Percentiles rank a stretch among this genome's conserved stretches.
These are phyloP conservation scores for Fratercula arctica DNA, from an alignment of 2,797 vertebrate genomes.

Conservation along the genomic window DNA sequence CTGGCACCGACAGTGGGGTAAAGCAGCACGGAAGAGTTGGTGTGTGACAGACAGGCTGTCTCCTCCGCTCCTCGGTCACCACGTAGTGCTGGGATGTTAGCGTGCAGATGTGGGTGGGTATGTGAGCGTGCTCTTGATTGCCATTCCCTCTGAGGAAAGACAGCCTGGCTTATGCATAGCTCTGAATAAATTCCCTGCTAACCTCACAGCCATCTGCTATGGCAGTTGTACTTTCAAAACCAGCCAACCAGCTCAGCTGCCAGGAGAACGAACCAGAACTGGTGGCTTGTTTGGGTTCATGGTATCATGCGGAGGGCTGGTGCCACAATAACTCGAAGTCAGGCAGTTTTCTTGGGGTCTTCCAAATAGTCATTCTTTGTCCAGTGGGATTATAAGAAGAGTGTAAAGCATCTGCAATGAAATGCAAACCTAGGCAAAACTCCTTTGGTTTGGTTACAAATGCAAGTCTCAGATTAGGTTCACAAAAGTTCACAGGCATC, in stretches of 20 bases:
- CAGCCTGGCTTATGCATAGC: not conserved
- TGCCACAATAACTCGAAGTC: not conserved
- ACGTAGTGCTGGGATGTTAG: not conserved
- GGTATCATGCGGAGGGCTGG: not conserved
- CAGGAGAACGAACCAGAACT: not conserved
- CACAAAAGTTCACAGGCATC: not conserved
- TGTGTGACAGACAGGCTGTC: constrained; percentile 36
- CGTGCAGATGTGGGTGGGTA: not conserved
- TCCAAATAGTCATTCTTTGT: not conserved
- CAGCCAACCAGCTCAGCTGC: not conserved
- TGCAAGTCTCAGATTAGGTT: not conserved
- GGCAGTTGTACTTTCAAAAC: not conserved
- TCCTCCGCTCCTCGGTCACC: not conserved
- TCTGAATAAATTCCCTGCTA: constrained; percentile 33
- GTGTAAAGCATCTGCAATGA: not conserved
- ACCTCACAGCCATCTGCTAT: not conserved
- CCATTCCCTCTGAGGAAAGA: not conserved
- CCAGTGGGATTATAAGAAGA: not conserved
- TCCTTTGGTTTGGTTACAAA: not conserved
- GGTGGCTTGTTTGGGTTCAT: not conserved
- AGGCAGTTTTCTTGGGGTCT: not conserved
- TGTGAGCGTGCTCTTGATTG: not conserved
- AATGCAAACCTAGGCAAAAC: not conserved
- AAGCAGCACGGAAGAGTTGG: not conserved
- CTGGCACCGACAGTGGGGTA: not conserved